A percentile compares a stretch with the other conserved stretches of the same genome.
These are phyloP conservation scores for Pagetopsis macropterus DNA, from an alignment of 2,797 vertebrate species.

Conservation along the genomic window DNA sequence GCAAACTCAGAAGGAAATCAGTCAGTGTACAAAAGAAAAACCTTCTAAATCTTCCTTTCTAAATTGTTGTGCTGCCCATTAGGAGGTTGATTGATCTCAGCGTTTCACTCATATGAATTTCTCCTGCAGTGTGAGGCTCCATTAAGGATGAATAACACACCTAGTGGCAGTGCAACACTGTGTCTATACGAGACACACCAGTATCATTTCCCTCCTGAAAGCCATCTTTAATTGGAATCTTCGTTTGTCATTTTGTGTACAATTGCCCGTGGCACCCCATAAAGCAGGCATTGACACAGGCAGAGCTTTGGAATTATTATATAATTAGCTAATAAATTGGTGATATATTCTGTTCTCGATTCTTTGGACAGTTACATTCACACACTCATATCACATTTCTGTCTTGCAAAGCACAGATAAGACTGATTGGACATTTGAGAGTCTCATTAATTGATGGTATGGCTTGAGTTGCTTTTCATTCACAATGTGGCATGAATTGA, in stretches of 20 bases:
- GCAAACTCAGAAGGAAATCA: conserved; percentile 1
- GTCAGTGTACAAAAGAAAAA: conserved; percentile 2
- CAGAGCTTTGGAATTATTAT: conserved; percentile 72
- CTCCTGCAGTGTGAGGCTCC: conserved; percentile 48
- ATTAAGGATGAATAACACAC: conserved; percentile 55
- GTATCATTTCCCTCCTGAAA: conserved; percentile 69
- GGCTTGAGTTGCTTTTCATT: conserved; percentile 74
- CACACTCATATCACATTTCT: conserved; percentile 72
- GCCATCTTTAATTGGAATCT: conserved; percentile 81
- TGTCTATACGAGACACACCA: conserved; percentile 44
- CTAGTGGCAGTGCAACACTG: conserved; percentile 35
- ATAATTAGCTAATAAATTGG: conserved; percentile 77
- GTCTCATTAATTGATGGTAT: conserved; percentile 76
- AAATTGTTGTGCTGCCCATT: conserved; percentile 41
- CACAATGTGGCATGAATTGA: conserved; percentile 73
- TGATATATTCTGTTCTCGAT: conserved; percentile 73
- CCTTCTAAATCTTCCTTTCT: conserved; percentile 12
- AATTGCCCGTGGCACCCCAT: conserved; percentile 54
- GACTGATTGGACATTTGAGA: conserved; percentile 81
- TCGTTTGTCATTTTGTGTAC: conserved; percentile 68
- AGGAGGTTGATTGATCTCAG: conserved; percentile 64
- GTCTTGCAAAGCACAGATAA: conserved; percentile 81
- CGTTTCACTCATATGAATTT: conserved; percentile 33
- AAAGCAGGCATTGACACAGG: conserved; percentile 64
- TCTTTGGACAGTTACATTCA: conserved; percentile 62